phyloP scores from a whole-genome alignment of 2,797 vertebrate genomes.

The Valencia hispanica region DNA sequence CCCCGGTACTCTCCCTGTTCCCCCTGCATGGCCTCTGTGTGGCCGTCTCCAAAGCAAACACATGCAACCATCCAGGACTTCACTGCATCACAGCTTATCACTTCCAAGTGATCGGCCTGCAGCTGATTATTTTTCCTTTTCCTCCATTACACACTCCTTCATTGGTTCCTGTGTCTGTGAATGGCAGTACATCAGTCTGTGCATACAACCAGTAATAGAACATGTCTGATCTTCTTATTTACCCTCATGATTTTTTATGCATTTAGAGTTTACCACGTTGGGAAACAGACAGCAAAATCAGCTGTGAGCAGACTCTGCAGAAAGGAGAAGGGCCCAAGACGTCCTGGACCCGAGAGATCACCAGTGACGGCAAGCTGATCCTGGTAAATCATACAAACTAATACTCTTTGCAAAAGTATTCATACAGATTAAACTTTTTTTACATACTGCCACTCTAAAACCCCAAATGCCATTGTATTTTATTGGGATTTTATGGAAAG shows the following conservation, averaged over 20 bases:
- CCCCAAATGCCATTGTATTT: neutral
- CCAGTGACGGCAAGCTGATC: conserved; percentile 88
- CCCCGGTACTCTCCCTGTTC: conserved; percentile 37
- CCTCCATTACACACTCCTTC: conserved; percentile 20
- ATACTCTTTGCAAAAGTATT: neutral
- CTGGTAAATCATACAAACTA: conserved; percentile 77
- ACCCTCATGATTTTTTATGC: neutral
- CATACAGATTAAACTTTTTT: neutral
- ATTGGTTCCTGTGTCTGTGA: conserved; percentile 8
- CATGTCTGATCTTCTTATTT: neutral
- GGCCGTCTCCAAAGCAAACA: conserved; percentile 78
- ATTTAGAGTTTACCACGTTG: conserved; percentile 81
- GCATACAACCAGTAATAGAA: conserved; percentile 3
- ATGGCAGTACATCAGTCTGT: neutral
- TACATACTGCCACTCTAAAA: neutral
- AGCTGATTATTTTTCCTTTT: conserved; percentile 25
- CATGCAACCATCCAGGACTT: conserved; percentile 38
- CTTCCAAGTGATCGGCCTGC: conserved; percentile 42
- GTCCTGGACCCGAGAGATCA: conserved; percentile 91
- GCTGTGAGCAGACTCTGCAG: conserved; percentile 89
- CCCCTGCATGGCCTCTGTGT: conserved; percentile 59
- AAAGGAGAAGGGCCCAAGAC: conserved; percentile 93
- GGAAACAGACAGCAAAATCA: conserved; percentile 89
- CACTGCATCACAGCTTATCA: conserved; percentile 60
- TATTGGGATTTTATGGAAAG: neutral